Conservation (phyloP, 1,140 invertebrate genomes). For the Galleria mellonella region DNA sequence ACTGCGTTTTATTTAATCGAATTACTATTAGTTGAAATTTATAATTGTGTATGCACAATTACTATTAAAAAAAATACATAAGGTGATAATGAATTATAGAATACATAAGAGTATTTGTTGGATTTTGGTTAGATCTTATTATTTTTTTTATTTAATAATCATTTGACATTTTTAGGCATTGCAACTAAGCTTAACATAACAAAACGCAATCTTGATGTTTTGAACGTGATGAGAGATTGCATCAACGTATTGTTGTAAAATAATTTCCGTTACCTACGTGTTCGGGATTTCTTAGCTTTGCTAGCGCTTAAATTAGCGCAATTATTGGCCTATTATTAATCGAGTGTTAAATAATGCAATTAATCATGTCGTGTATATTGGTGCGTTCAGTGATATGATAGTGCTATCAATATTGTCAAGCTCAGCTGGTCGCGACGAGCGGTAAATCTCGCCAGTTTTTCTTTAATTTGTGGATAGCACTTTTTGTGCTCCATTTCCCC, state of each 20-base stretch:
- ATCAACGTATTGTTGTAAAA: neutral
- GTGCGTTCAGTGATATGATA: slow-evolving; percentile 13
- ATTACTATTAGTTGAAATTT: no score
- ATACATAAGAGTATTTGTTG: no score
- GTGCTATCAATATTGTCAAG: slow-evolving; percentile 65
- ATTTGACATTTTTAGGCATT: neutral
- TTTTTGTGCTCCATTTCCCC: slow-evolving; percentile 61
- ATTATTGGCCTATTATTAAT: neutral
- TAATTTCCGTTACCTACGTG: slow-evolving; percentile 9
- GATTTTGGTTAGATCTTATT: no score
- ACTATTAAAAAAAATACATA: no score
- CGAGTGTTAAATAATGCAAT: no score
- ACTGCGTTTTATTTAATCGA: no score
- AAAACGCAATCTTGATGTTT: neutral
- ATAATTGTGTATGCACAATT: no score
- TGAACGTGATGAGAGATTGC: neutral
- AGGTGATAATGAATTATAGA: no score
- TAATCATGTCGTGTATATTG: no score
- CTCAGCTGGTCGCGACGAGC: slow-evolving; percentile 66
- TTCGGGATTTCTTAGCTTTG: slow-evolving; percentile 1
- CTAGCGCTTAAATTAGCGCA: neutral
- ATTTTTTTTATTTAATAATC: no score
- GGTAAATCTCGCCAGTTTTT: slow-evolving; percentile 69
- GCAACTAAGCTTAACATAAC: neutral
- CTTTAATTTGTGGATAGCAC: slow-evolving; percentile 47